phyloP scores from a whole-genome alignment of 2,888 invertebrate genomes.

The Brenthis daphne region DNA sequence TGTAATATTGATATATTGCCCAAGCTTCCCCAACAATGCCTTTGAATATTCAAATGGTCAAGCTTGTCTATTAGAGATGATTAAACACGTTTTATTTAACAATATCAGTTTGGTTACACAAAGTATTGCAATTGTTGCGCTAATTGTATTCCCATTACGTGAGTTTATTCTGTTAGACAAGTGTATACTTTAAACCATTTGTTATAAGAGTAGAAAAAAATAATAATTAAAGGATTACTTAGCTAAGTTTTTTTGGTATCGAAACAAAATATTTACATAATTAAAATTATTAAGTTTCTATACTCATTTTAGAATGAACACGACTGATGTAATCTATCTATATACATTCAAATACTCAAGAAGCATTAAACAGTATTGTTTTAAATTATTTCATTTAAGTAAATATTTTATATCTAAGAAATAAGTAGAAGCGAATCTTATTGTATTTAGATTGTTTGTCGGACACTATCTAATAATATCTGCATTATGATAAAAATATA shows the following conservation, averaged over 20 bases:
- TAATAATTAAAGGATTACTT: not conserved
- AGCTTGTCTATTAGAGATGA: constrained; percentile 24
- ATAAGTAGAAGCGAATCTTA: no score
- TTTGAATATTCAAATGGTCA: constrained; percentile 17
- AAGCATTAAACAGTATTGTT: no score
- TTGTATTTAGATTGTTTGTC: no score
- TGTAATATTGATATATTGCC: constrained; percentile 3
- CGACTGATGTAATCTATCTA: no score
- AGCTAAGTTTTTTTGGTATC: not conserved
- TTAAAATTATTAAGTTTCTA: no score
- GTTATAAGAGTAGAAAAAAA: not conserved
- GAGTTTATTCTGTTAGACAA: constrained; percentile 13
- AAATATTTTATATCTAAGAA: no score
- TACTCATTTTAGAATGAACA: no score
- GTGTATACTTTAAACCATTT: not conserved
- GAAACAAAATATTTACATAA: no score
- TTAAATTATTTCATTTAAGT: no score
- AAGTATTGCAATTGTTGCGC: constrained; percentile 26
- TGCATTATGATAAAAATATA: no score
- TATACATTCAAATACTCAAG: no score
- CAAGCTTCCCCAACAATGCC: constrained; percentile 10
- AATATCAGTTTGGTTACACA: constrained; percentile 23
- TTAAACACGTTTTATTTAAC: constrained; percentile 35
- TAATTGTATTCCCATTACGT: constrained; percentile 30
- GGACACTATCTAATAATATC: no score